Percentiles rank a stretch among this genome's conserved stretches.
These are phyloP conservation scores for Drosophila planitibia DNA, from an alignment of 2,888 invertebrate genomes.

Conservation along the genomic window DNA sequence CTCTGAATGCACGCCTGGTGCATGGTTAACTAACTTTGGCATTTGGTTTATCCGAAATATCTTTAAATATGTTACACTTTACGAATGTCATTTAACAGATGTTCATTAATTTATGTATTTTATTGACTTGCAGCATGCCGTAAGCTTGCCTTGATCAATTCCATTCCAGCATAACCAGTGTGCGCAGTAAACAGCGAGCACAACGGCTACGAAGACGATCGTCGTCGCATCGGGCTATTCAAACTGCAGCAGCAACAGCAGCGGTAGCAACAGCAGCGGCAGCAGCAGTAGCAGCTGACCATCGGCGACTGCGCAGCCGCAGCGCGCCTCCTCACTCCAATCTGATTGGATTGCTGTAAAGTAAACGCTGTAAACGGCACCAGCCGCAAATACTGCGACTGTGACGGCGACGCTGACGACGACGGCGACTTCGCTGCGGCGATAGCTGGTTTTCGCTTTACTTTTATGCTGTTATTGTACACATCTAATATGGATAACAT, in stretches of 20 bases:
- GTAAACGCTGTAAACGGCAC: conserved; percentile 64
- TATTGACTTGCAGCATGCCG: neutral
- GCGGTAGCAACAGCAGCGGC: conserved; percentile 1
- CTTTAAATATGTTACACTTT: neutral
- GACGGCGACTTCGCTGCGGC: conserved; percentile 4
- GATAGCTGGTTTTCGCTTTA: conserved; percentile 28
- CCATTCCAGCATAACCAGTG: conserved; percentile 41
- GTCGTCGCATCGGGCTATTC: conserved; percentile 21
- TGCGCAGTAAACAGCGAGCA: conserved; percentile 33
- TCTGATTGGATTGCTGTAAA: conserved; percentile 27
- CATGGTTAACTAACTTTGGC: neutral
- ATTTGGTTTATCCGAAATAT: neutral
- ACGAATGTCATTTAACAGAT: neutral
- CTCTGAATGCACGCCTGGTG: neutral
- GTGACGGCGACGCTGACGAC: neutral
- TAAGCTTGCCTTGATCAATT: neutral
- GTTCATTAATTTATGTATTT: neutral
- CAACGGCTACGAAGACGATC: conserved; percentile 11
- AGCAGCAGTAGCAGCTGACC: conserved; percentile 9
- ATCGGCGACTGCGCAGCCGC: conserved; percentile 38
- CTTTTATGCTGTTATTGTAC: neutral
- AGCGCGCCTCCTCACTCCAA: conserved; percentile 7
- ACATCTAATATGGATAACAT: neutral
- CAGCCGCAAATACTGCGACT: conserved; percentile 58
- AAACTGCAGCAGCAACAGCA: conserved; percentile 35